Conservation (phyloP, 2,888 invertebrate genomes). For the Colletes collaris region DNA sequence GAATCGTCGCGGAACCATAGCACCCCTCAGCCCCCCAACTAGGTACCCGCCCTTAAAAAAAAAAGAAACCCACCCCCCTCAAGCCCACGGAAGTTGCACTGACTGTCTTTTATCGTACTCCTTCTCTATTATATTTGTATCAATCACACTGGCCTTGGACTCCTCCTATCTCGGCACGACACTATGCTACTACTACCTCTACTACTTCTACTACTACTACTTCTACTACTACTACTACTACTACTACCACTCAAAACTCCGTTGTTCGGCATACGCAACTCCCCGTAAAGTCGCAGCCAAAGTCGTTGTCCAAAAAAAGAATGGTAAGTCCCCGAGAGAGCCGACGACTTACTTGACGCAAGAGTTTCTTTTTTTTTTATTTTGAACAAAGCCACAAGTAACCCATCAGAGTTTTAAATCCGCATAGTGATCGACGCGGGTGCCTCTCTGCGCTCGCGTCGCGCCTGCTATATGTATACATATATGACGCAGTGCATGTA, state of each 20-base stretch:
- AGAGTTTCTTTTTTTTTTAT: conserved; percentile 45
- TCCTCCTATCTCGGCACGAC: conserved; percentile 83
- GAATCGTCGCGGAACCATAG: background rate
- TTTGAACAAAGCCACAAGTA: conserved; percentile 52
- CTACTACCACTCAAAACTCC: conserved; percentile 82
- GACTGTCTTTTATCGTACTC: conserved; percentile 83
- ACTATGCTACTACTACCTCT: conserved; percentile 81
- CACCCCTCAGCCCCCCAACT: conserved; percentile 4
- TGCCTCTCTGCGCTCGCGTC: background rate
- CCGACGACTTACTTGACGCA: conserved; percentile 82
- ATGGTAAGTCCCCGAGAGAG: conserved; percentile 82
- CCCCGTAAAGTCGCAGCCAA: conserved; percentile 83
- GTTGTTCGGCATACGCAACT: conserved; percentile 81
- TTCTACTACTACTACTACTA: conserved; percentile 68
- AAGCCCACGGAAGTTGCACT: conserved; percentile 75
- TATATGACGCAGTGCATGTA: background rate
- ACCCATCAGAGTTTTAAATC: conserved; percentile 31
- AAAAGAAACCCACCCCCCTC: conserved; percentile 30
- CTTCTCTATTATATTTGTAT: conserved; percentile 83
- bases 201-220: conserved; percentile 77
- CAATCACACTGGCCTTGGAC: conserved; percentile 83
- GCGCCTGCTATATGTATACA: background rate
- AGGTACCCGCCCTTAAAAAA: conserved; percentile 7
- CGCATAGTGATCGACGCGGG: background rate
- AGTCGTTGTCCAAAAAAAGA: conserved; percentile 84